Conservation (phyloP, 2,797 vertebrate genomes). For the Taeniopygia guttata region DNA sequence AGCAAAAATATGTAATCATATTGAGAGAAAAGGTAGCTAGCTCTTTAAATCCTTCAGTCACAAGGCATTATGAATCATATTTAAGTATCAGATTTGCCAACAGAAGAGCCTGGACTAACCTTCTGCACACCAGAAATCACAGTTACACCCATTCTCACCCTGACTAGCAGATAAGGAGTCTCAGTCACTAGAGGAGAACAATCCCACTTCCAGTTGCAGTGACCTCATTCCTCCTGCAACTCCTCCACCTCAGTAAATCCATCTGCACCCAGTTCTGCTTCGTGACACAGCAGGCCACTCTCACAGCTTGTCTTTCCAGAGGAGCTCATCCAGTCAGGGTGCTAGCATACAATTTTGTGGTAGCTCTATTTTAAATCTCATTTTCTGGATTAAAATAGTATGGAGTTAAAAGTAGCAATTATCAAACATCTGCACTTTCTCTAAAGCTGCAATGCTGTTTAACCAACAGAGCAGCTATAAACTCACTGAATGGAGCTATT, state of each 20-base stretch:
- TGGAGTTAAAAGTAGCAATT: slow-evolving; percentile 33
- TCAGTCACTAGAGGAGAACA: background rate
- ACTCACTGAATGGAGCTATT: background rate
- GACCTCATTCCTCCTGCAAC: background rate
- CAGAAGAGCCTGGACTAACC: background rate
- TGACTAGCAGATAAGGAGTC: background rate
- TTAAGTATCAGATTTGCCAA: background rate
- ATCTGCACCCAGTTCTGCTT: background rate
- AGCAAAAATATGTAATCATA: background rate
- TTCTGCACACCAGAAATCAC: background rate
- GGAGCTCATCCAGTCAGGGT: background rate
- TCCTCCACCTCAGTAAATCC: background rate
- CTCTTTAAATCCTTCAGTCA: slow-evolving; percentile 11
- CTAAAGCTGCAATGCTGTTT: slow-evolving; percentile 4
- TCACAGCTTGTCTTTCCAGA: background rate
- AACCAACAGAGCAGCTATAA: background rate
- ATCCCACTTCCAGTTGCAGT: background rate
- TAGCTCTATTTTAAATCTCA: slow-evolving; percentile 35
- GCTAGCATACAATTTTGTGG: background rate
- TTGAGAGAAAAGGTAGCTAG: background rate
- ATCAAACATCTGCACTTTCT: slow-evolving; percentile 58
- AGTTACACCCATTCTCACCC: background rate
- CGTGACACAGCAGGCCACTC: background rate
- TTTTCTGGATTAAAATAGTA: background rate
- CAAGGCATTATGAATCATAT: background rate